Conservation (phyloP, 1,140 invertebrate genomes). For the Atopsyche davidsoni region DNA sequence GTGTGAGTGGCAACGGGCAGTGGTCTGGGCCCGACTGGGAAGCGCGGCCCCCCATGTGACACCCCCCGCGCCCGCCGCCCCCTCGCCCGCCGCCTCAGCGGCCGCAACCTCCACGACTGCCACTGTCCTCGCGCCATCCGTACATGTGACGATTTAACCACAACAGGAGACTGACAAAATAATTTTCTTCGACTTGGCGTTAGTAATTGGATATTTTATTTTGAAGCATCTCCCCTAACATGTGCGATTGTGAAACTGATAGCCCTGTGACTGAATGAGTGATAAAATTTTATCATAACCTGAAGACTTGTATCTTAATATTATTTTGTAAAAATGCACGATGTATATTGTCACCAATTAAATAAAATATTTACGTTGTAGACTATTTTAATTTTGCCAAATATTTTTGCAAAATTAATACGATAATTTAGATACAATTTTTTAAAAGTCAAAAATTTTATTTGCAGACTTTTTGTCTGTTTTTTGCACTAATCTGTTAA, state of each 20-base stretch:
- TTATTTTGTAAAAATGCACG: constrained; percentile 11
- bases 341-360: constrained; percentile 16
- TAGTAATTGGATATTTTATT: no score
- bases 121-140: constrained; percentile 2
- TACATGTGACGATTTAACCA: constrained; percentile 5
- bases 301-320: constrained; percentile 7
- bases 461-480: no score
- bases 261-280: constrained; percentile 13
- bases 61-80: constrained; percentile 7
- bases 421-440: constrained; percentile 18
- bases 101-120: background rate
- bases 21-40: constrained; percentile 28
- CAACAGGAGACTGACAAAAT: no score
- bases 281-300: constrained; percentile 3
- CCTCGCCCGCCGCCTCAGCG: constrained; percentile 1
- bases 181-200: no score
- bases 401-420: constrained; percentile 20
- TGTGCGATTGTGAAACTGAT: no score
- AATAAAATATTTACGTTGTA: constrained; percentile 9
- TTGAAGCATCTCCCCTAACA: no score
- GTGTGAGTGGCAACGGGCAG: constrained; percentile 37
- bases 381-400: constrained; percentile 21
- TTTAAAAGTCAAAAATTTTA: constrained; percentile 11
- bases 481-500: no score
- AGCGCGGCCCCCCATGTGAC: constrained; percentile 26